phyloP scores from a whole-genome alignment of 2,113 vertebrate genomes.

The Pelusios castaneus region DNA sequence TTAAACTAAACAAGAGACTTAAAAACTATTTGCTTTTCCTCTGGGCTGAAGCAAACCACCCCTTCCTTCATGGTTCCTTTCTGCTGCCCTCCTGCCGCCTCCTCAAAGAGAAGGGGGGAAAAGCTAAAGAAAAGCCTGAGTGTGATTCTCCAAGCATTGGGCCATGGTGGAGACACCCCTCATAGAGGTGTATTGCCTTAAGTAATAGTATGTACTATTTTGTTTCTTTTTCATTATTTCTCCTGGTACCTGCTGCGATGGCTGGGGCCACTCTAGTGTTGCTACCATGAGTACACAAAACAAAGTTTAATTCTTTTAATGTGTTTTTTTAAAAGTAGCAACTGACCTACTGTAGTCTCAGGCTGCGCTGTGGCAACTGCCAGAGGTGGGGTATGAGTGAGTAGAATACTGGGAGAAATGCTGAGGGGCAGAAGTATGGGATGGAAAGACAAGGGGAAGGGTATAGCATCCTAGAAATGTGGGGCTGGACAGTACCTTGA shows the following conservation, averaged over 20 bases:
- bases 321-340: neutral
- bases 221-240: accelerated
- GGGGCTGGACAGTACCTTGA: too few relatives aligned
- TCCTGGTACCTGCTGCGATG: neutral
- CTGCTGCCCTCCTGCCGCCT: too few relatives aligned
- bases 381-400: neutral
- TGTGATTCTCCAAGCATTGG: neutral
- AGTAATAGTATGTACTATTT: neutral
- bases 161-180: neutral
- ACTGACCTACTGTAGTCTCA: neutral
- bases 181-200: neutral
- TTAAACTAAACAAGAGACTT: neutral
- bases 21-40: neutral
- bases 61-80: neutral
- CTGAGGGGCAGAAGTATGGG: neutral
- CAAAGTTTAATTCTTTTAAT: neutral
- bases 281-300: neutral
- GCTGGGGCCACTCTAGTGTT: neutral
- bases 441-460: neutral
- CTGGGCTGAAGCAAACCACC: neutral
- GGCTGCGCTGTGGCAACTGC: neutral
- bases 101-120: neutral
- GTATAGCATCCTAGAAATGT: too few relatives aligned
- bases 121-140: neutral
- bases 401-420: neutral